Percentiles rank a stretch among this genome's conserved stretches.
Evolutionary conservation across 2,888 invertebrate species (phyloP).

Genomic region (Chymomyza caudatula): DNA sequence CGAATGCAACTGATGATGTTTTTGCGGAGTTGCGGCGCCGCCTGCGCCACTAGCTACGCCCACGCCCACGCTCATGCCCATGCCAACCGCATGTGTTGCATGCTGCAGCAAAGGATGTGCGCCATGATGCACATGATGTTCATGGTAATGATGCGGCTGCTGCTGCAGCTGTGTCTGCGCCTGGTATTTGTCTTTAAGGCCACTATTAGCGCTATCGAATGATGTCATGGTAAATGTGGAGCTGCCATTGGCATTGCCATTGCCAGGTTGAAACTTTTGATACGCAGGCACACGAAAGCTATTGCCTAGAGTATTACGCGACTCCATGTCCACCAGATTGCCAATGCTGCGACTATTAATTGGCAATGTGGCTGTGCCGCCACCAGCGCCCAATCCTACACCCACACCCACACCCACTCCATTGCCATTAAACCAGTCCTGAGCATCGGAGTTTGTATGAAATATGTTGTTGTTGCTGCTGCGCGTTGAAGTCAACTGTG

Average conservation of each 20-base stretch:
- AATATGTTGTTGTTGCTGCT: slow-evolving; percentile 27
- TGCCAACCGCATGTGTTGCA: slow-evolving; percentile 14
- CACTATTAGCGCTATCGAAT: slow-evolving; percentile 70
- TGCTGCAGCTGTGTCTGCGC: slow-evolving; percentile 55
- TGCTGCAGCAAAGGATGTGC: slow-evolving; percentile 41
- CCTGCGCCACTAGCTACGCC: slow-evolving; percentile 46
- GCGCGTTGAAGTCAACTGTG: slow-evolving; percentile 31
- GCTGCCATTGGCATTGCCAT: slow-evolving; percentile 23
- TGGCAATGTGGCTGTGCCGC: slow-evolving; percentile 44
- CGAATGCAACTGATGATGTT: slow-evolving; percentile 72
- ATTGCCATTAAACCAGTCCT: slow-evolving; percentile 27
- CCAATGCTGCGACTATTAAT: slow-evolving; percentile 72
- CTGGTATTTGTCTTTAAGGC: slow-evolving; percentile 75
- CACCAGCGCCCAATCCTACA: too few relatives aligned
- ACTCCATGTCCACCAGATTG: slow-evolving; percentile 72
- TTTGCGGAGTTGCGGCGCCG: slow-evolving; percentile 59
- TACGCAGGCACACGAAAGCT: slow-evolving; percentile 66
- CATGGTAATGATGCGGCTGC: slow-evolving; percentile 54
- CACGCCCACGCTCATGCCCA: slow-evolving; percentile 43
- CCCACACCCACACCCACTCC: neutral
- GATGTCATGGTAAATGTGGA: slow-evolving; percentile 69
- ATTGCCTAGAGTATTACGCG: slow-evolving; percentile 33
- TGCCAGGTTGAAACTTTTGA: slow-evolving; percentile 67
- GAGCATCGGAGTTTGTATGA: slow-evolving; percentile 22
- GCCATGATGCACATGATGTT: slow-evolving; percentile 46